Percentiles rank a stretch among this genome's conserved stretches.
These are phyloP conservation scores for Acanthaster planci DNA, from an alignment of 35 echinoderm and acorn worm genomes.

Conservation along the genomic window DNA sequence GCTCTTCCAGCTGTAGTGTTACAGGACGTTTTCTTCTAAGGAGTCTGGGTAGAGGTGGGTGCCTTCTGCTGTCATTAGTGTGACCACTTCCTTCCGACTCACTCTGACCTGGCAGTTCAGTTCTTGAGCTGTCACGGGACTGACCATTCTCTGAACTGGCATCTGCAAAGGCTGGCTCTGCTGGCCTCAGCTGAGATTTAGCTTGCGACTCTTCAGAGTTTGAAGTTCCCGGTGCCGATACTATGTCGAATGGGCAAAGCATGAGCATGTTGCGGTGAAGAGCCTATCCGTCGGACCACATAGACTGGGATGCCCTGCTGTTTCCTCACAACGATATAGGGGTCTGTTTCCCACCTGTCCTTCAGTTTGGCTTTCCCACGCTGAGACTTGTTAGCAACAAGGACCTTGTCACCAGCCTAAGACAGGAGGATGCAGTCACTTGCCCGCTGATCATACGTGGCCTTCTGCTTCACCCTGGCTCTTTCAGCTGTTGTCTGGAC, in stretches of 20 bases:
- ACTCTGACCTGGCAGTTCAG: too few species aligned
- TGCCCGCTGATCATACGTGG: constrained; percentile 38
- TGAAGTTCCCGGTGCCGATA: neutral
- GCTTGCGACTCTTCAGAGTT: too few species aligned
- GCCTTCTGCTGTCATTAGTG: too few species aligned
- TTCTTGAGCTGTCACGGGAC: too few species aligned
- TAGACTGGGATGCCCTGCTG: neutral
- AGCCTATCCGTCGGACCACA: neutral
- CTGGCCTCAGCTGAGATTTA: too few species aligned
- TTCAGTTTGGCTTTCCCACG: neutral
- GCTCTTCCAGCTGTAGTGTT: too few species aligned
- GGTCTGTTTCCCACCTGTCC: neutral
- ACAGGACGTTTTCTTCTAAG: too few species aligned
- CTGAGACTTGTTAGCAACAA: neutral
- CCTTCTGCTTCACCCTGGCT: constrained; percentile 16
- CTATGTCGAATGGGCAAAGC: neutral
- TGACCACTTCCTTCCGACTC: too few species aligned
- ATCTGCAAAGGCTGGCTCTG: too few species aligned
- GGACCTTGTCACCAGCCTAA: neutral
- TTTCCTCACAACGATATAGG: neutral
- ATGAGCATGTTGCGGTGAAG: constrained; percentile 24
- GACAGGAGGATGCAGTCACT: neutral
- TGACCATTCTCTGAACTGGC: too few species aligned
- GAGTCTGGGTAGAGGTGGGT: too few species aligned
- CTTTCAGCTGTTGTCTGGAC: constrained; percentile 19